These are phyloP conservation scores for Microplitis deprimator DNA, from an alignment of 2,888 invertebrate genomes.

Conservation along the genomic window DNA sequence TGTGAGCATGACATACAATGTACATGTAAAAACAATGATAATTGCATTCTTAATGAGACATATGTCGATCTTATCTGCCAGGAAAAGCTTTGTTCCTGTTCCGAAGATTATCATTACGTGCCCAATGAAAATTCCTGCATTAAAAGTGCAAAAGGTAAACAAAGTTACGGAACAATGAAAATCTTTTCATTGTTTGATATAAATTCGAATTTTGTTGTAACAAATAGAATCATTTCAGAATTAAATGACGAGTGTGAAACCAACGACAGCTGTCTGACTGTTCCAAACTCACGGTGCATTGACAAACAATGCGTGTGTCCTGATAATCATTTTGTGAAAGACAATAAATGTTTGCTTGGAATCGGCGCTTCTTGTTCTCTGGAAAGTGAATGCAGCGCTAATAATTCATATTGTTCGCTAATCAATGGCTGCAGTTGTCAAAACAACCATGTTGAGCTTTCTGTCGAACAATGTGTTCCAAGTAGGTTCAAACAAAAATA, in stretches of 20 bases:
- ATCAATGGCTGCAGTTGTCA: neutral
- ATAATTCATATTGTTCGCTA: neutral
- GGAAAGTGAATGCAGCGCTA: neutral
- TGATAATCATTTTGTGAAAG: neutral
- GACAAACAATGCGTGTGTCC: neutral
- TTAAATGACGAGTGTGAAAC: neutral
- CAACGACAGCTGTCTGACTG: neutral
- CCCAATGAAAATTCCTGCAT: neutral
- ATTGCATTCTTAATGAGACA: neutral
- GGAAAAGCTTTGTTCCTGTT: conserved; percentile 44
- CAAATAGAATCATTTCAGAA: too few species aligned
- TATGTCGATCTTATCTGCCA: neutral
- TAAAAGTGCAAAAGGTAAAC: neutral
- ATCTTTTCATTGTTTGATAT: neutral
- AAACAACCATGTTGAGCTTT: neutral
- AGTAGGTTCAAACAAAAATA: neutral
- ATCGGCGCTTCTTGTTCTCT: neutral
- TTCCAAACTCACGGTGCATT: neutral
- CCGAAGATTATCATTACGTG: conserved; percentile 40
- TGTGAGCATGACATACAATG: neutral
- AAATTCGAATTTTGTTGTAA: too few species aligned
- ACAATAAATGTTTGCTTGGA: neutral
- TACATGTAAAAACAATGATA: neutral
- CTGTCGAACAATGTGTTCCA: neutral
- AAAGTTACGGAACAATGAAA: neutral